phyloP scores from a whole-genome alignment of 2,113 vertebrate species.

The Siniperca chuatsi region DNA sequence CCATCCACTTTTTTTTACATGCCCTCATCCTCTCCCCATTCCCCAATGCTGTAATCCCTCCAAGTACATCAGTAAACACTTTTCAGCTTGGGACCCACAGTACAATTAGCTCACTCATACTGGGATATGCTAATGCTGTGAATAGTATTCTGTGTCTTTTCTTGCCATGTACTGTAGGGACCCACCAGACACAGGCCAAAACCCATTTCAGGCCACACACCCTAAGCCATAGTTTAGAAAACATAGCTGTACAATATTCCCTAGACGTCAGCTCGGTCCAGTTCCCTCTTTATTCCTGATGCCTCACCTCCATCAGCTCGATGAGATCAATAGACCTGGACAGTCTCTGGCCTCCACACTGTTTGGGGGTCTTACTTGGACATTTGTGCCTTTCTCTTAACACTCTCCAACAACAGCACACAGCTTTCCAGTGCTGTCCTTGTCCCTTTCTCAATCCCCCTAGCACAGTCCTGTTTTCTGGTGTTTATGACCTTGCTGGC shows the following conservation, averaged over 20 bases:
- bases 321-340: slow-evolving; percentile 65
- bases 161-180: slow-evolving; percentile 37
- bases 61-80: slow-evolving; percentile 56
- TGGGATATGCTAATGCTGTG: slow-evolving; percentile 37
- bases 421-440: slow-evolving; percentile 34
- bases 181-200: slow-evolving; percentile 35
- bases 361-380: slow-evolving; percentile 46
- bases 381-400: slow-evolving; percentile 38
- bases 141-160: slow-evolving; percentile 44
- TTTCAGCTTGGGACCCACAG: slow-evolving; percentile 34
- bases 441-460: slow-evolving; percentile 38
- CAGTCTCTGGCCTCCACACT: slow-evolving; percentile 38
- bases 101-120: slow-evolving; percentile 41
- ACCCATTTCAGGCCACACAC: slow-evolving; percentile 48
- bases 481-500: slow-evolving; percentile 38
- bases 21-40: slow-evolving; percentile 12
- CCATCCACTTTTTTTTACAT: slow-evolving; percentile 20
- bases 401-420: slow-evolving; percentile 28
- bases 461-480: slow-evolving; percentile 4
- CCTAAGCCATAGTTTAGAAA: slow-evolving; percentile 35
- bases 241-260: slow-evolving; percentile 33
- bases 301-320: slow-evolving; percentile 37
- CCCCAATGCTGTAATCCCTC: slow-evolving; percentile 28
- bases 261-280: slow-evolving; percentile 9
- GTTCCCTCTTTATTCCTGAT: slow-evolving; percentile 32